phyloP scores from a whole-genome alignment of 2,797 vertebrate species.

The Apodemus agrarius region DNA sequence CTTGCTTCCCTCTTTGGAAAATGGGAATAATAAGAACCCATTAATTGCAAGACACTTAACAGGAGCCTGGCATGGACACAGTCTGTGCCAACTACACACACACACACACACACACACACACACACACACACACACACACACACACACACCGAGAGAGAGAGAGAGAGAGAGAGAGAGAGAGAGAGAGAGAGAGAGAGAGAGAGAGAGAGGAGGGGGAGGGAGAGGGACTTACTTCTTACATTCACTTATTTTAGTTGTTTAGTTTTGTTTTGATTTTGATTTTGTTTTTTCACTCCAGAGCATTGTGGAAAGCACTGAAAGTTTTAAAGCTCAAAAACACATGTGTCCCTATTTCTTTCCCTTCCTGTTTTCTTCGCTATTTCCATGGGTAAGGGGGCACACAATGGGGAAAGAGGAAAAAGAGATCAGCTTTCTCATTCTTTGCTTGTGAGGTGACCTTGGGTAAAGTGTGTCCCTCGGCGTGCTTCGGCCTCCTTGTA shows the following conservation, averaged over 20 bases:
- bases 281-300: not conserved
- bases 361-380: not conserved
- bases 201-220: no score
- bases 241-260: not conserved
- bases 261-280: not conserved
- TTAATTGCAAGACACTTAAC: not conserved
- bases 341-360: not conserved
- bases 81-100: not conserved
- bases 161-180: no score
- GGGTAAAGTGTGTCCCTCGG: not conserved
- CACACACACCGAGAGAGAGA: no score
- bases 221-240: not conserved
- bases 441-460: conserved; percentile 12
- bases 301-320: not conserved
- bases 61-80: not conserved
- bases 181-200: no score
- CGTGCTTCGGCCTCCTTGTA: not conserved
- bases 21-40: not conserved
- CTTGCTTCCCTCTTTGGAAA: conserved; percentile 22
- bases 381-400: not conserved
- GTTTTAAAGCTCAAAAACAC: not conserved
- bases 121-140: not conserved
- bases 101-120: not conserved
- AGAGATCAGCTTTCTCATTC: not conserved
- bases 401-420: not conserved